Percentiles rank a stretch among this genome's conserved stretches.
Evolutionary conservation across 2,888 invertebrate species (phyloP).

Genomic region (Helobdella robusta): DNA sequence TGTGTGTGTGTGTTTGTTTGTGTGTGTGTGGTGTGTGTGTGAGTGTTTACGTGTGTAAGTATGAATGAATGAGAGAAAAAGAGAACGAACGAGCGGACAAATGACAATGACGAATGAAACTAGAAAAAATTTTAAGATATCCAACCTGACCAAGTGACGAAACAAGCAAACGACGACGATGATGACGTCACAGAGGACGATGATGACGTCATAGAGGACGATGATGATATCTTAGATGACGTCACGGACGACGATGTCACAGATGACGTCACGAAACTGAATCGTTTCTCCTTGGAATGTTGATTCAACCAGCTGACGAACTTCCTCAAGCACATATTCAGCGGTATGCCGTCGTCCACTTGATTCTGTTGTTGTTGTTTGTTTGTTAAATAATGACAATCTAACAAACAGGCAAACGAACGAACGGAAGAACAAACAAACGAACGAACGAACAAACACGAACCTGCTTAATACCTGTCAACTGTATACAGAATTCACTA

Average conservation of each 20-base stretch:
- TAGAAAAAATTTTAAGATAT: background rate
- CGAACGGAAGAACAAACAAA: background rate
- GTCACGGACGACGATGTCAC: no score
- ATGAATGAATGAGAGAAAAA: background rate
- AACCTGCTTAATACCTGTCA: conserved; percentile 56
- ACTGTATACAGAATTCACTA: conserved; percentile 56
- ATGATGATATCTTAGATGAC: no score
- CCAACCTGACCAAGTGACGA: conserved; percentile 50
- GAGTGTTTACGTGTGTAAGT: conserved; percentile 14
- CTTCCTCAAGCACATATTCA: conserved; percentile 46
- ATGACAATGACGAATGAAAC: background rate
- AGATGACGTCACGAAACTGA: background rate
- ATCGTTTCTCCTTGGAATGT: conserved; percentile 28
- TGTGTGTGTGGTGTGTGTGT: conserved; percentile 24
- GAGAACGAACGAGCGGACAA: background rate
- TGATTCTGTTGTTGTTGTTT: conserved; percentile 41
- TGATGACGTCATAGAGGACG: no score
- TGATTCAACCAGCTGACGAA: conserved; percentile 56
- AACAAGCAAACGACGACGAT: conserved; percentile 11
- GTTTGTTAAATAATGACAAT: background rate
- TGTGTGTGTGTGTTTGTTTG: conserved; percentile 34
- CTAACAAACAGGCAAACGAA: no score
- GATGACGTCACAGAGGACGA: no score
- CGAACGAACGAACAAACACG: background rate
- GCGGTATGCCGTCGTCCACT: conserved; percentile 45